These are phyloP conservation scores for Chrysomela aeneicollis DNA, from an alignment of 2,888 invertebrate genomes.

Conservation along the genomic window DNA sequence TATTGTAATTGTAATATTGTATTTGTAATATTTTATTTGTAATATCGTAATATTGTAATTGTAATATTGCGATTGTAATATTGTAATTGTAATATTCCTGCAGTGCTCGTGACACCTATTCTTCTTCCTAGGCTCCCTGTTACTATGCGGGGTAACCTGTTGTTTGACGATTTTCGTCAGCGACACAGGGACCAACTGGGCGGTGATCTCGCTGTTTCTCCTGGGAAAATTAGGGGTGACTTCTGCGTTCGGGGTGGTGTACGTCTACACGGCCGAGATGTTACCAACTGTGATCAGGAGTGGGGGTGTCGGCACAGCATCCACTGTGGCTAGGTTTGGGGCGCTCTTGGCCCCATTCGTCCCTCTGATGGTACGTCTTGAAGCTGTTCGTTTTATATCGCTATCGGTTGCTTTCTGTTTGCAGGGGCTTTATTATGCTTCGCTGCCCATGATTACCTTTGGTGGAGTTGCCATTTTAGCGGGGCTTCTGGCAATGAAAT, in stretches of 20 bases:
- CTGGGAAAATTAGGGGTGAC: constrained; percentile 72
- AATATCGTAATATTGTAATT: too few relatives aligned
- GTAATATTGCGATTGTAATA: too few relatives aligned
- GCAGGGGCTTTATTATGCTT: constrained; percentile 62
- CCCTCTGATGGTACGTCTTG: constrained; percentile 64
- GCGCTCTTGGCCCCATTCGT: constrained; percentile 71
- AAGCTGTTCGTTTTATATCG: too few relatives aligned
- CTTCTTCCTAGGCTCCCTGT: constrained; percentile 59
- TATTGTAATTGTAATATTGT: too few relatives aligned
- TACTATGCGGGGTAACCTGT: constrained; percentile 62
- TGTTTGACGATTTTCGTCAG: constrained; percentile 65
- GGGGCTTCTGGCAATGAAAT: constrained; percentile 64
- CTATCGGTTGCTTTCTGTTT: too few relatives aligned
- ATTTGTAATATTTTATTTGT: too few relatives aligned
- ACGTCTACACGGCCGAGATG: constrained; percentile 69
- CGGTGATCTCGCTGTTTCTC: constrained; percentile 66
- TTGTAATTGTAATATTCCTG: too few relatives aligned
- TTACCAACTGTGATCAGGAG: constrained; percentile 66
- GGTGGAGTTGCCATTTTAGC: constrained; percentile 64
- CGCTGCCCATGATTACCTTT: constrained; percentile 63
- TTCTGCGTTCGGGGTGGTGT: constrained; percentile 69
- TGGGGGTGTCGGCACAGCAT: constrained; percentile 68
- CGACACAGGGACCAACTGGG: constrained; percentile 56
- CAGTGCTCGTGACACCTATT: too few relatives aligned
- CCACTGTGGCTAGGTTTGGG: constrained; percentile 68